These are phyloP conservation scores for Coleophora deauratella DNA, from an alignment of 2,888 invertebrate genomes.

Conservation along the genomic window DNA sequence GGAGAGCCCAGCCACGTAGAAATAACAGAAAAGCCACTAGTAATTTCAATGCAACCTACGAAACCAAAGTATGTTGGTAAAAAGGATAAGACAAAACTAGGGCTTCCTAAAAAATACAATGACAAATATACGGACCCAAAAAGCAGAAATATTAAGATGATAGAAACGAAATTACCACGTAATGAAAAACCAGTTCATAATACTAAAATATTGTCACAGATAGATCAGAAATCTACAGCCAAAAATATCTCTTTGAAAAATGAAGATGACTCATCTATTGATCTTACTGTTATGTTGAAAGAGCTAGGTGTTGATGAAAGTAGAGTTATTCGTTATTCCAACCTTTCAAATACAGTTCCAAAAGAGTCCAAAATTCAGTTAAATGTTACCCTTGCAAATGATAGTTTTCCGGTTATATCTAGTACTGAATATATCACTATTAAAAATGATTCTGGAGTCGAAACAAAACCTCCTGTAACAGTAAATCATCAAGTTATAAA, in stretches of 20 bases:
- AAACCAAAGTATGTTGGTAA: constrained; percentile 26
- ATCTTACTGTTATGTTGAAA: constrained; percentile 53
- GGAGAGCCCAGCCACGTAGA: constrained; percentile 17
- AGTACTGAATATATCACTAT: constrained; percentile 9
- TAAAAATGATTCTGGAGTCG: neutral
- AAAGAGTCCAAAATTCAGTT: constrained; percentile 14
- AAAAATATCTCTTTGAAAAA: constrained; percentile 13
- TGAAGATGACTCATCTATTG: constrained; percentile 41
- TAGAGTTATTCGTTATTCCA: constrained; percentile 21
- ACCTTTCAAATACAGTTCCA: constrained; percentile 30
- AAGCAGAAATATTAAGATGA: constrained; percentile 28
- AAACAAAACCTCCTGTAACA: neutral
- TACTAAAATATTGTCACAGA: constrained; percentile 14
- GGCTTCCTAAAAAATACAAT: constrained; percentile 52
- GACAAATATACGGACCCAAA: constrained; percentile 42
- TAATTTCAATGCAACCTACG: constrained; percentile 17
- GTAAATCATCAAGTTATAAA: constrained; percentile 35
- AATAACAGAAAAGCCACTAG: constrained; percentile 20
- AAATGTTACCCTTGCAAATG: constrained; percentile 11
- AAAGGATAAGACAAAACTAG: constrained; percentile 36
- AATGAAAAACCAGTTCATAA: constrained; percentile 23
- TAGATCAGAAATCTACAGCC: constrained; percentile 17
- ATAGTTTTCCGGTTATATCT: constrained; percentile 12
- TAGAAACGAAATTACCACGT: constrained; percentile 24
- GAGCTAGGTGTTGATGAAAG: constrained; percentile 28